Evolutionary conservation across 2,888 invertebrate genomes (phyloP), one percentile per base, ranked within the genome.

Genomic region (Platycheirus rosarum): DNA sequence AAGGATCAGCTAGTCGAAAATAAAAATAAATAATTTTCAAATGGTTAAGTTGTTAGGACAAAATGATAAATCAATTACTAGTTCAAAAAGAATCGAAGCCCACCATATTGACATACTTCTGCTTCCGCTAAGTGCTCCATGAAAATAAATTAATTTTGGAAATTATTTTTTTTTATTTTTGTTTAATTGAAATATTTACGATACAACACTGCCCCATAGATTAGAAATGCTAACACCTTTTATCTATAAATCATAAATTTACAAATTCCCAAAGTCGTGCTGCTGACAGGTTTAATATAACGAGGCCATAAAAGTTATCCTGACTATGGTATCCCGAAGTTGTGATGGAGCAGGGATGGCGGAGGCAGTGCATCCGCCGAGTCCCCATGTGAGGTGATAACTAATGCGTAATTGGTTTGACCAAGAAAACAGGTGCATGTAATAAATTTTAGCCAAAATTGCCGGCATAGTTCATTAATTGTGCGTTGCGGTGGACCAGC

Each of bases 401-500:
- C 80, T 80, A 80, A 80, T 80, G 76, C 76, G 66, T 76, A 80
- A 80, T 80, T 75, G 80, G 76, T 76, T 76, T 82, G 77, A 82
- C 82, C 82, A 82, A 82, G 82, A 77, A 77, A 82, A 82, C 82
- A 82, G 82, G 82, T 82, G 82, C 82, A 82, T 77, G 82, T 68
- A 68, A 82, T 82, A 82, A 77, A 82, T 82, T 82, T 77, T 57
- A 68, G 57, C 82, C 82, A 65, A 82, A 82, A 82, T 82, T 77
- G 71, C 82, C 77, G 51, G 77, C 73, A 75, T 82, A 82, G 77
- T 82, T 82, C 82, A 82, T 82, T 82, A 82, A 77, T 82, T 77
- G 77, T 74, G 53, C 77, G 77, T 73, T 82, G 82, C 73, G 82
- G 82, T 82, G 32, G 71, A 82, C 82, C 82, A 68, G 71, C 49